Base-by-base conservation (phyloP, 2,888 invertebrate genomes). In the Anoplius nigerrimus region DNA sequence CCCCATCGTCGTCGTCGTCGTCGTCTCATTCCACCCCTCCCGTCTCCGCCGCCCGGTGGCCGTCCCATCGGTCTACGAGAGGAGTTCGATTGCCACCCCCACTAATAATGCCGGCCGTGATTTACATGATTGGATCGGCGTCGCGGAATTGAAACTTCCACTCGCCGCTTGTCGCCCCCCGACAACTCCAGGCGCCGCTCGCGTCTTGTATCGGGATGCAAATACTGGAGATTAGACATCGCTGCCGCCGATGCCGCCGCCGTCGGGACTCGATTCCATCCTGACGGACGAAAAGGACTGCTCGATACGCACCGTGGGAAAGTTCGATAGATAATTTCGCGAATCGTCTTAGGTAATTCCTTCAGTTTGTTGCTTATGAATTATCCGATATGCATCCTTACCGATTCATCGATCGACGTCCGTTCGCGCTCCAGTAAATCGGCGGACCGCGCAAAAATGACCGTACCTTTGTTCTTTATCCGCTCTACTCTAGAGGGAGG, bases 91-190 rank as follows among this genome's bases (percentile, higher is more conserved):
- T 86, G 86, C 82, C 83, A 80, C 78, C 74, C n/a, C 83, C 83
- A 78, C 87, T 87, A 87, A 88, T 87, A 87, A 87, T 84, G 86
- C 87, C 83, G 77, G 76, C 74, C 80, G 84, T 87, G 87, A 88
- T 88, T 88, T 88, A 88, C 88, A 88, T 88, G 88, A 88, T 88
- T 88, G 87, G 86, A 88, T 87, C 82, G 87, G 83, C 86, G 84
- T 87, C 84, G 82, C 86, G 87, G 86, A 88, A 88, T 88, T 88
- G 87, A 87, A 88, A 88, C 86, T 83, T 78, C 75, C 60, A 62
- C 66, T 65, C 63, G 65, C 52, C 69, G 53, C 27, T 53, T 18
- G 42, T 21, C 55, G 15, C 58, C n/a, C 42, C 68, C 60, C 64
- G 21, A 48, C 43, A 22, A 34, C 34, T 21, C 55, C 67, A 27